Base-by-base conservation (phyloP, 2,797 vertebrate species). In the Notamacropus eugenii region DNA sequence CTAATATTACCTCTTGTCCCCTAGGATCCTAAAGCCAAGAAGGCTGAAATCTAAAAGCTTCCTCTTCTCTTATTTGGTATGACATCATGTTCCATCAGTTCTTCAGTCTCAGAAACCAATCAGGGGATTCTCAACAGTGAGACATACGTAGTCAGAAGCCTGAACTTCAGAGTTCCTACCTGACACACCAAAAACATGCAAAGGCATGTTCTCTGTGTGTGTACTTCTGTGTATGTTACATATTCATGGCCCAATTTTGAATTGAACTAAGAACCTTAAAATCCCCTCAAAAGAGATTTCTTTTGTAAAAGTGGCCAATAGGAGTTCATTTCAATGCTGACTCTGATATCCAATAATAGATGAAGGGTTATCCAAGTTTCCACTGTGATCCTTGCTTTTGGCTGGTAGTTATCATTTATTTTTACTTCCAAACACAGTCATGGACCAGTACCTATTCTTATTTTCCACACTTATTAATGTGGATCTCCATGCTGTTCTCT, bases 301-400 rank as follows among this genome's bases (percentile, higher is more conserved):
- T 10, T 54, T 34, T 10, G 52, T 87, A 91, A n/a, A 82, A n/a
- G 62, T 92, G 55, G 6, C 40, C 90, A 14, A 11, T n/a, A 24
- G 34, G 1, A 27, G 31, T 96, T 94, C 92, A 54, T 54, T 96
- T 95, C 55, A 93, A 74, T 55, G 62, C 93, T 94, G 55, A 91
- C 28, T 91, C 3, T 5, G 13, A 95, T 95, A 94, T 94, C 31
- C 27, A 93, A 16, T 82, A 9, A 91, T 2, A 91, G 6, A 93
- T 6, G 96, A 19, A 9, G 91, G 55, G 55, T 62, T 62, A 2
- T 1, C 8, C 40, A 46, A 27, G 22, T 87, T 46, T 87, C 74
- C 50, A 10, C 24, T 11, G 74, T 46, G 40, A 87, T 87, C 8
- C 22, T 50, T 46, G 22, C 74, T 87, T 87, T 87, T 87, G 9